Evolutionary conservation across 2,888 invertebrate species (phyloP).

Genomic region (Argyresthia albistria): DNA sequence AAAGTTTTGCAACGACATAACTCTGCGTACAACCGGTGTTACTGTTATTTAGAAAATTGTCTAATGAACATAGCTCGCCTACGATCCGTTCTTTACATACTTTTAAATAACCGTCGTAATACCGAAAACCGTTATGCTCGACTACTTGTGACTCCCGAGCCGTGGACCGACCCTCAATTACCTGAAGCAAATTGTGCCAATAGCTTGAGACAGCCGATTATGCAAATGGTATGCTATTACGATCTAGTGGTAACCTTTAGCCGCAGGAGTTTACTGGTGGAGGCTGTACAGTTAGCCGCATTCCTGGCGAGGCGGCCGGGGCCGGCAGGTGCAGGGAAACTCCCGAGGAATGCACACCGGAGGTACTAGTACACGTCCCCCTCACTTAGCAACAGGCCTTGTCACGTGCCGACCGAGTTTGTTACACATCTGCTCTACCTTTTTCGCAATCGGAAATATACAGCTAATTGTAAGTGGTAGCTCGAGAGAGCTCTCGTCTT

Average conservation of each 20-base stretch:
- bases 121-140: not conserved
- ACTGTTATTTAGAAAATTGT: not conserved
- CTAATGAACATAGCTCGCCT: not conserved
- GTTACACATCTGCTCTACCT: not conserved
- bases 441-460: not conserved
- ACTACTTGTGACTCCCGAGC: not conserved
- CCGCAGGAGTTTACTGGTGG: slow-evolving; percentile 47
- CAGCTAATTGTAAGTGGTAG: not conserved
- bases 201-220: slow-evolving; percentile 12
- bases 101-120: not conserved
- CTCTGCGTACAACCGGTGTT: not conserved
- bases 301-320: slow-evolving; percentile 41
- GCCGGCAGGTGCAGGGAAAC: slow-evolving; percentile 27
- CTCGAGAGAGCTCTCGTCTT: not conserved
- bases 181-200: slow-evolving; percentile 6
- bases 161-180: slow-evolving; percentile 9
- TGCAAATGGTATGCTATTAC: slow-evolving; percentile 30
- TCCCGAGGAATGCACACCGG: not conserved
- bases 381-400: not conserved
- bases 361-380: not conserved
- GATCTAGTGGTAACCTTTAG: slow-evolving; percentile 35
- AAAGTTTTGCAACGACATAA: not conserved
- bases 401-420: not conserved
- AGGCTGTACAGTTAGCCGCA: slow-evolving; percentile 62
- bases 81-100: slow-evolving; percentile 1